Evolutionary conservation across 2,888 invertebrate species (phyloP), one percentile per base, ranked within the genome.

Genomic region (Calameuta idolon): DNA sequence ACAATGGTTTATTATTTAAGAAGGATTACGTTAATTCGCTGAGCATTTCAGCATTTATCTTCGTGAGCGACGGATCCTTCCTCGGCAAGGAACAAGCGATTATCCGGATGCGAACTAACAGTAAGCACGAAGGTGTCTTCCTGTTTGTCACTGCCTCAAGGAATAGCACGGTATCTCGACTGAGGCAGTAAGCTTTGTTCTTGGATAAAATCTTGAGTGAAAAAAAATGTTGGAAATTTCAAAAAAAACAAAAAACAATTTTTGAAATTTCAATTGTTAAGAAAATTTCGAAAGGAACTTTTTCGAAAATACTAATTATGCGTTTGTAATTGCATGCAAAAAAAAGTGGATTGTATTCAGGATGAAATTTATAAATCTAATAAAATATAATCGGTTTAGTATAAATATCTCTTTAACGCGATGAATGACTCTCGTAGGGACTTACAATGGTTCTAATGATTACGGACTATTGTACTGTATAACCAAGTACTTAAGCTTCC

Each of bases 1-100:
- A 86, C 85, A 83, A 88, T 85, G 85, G 85, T 85, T 87, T 88
- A 87, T 90, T 87, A 90, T 88, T 89, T 87, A 87, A 87, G 88
- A 89, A 87, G 88, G 87, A 87, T 90, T 89, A 85, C 80, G 83
- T 83, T 86, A 85, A 87, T 87, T 88, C 87, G 84, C 77, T 77
- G 79, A 83, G 82, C 79, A 81, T 84, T 85, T 79, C 76, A 79
- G 83, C 81, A 79, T 77, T 82, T 80, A 79, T 83, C 81, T 80
- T 79, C 55, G 12, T 79, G 79, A 75, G 9, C 74, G 78, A 75
- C 35, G 74, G 73, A 75, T 75, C 69, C 40, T 35, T 11, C 40
- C n/a, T 78, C 69, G 74, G 79, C 82, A 85, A 85, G 85, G 85
- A 86, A 86, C 86, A 84, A 86, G 84, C 80, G 86, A 88, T 87